Percentiles rank a stretch among this genome's conserved stretches.
Evolutionary conservation across 2,113 vertebrate species (phyloP).

Genomic region (Hippopotamus amphibius): DNA sequence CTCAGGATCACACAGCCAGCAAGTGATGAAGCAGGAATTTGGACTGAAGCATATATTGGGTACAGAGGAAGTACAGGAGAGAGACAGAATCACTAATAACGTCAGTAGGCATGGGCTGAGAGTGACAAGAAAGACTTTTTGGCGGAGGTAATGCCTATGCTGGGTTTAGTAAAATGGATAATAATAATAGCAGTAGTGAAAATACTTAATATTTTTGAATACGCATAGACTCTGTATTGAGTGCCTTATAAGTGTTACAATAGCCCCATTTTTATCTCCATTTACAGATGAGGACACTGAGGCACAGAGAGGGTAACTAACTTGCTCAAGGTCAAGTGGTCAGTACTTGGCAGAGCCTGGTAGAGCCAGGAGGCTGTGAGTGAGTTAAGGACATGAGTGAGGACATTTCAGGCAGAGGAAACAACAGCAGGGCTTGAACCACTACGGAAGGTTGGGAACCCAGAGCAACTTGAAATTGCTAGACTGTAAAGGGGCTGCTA

Average conservation of each 20-base stretch:
- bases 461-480: background rate
- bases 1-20: background rate
- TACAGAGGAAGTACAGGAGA: background rate
- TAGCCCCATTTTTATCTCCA: background rate
- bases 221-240: background rate
- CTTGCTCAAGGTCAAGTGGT: background rate
- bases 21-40: background rate
- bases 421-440: background rate
- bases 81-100: background rate
- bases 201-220: background rate
- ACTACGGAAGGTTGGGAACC: background rate
- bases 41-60: background rate
- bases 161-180: background rate
- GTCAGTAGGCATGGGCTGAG: background rate
- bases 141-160: background rate
- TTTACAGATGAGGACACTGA: conserved; percentile 20
- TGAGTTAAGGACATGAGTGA: background rate
- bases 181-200: background rate
- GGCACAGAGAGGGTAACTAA: background rate
- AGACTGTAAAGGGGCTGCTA: background rate
- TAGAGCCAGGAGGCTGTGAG: background rate
- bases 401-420: background rate
- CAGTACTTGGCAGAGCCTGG: background rate
- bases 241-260: background rate
- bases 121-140: background rate